Conservation (phyloP, 1,140 invertebrate species). For the Maniola jurtina region DNA sequence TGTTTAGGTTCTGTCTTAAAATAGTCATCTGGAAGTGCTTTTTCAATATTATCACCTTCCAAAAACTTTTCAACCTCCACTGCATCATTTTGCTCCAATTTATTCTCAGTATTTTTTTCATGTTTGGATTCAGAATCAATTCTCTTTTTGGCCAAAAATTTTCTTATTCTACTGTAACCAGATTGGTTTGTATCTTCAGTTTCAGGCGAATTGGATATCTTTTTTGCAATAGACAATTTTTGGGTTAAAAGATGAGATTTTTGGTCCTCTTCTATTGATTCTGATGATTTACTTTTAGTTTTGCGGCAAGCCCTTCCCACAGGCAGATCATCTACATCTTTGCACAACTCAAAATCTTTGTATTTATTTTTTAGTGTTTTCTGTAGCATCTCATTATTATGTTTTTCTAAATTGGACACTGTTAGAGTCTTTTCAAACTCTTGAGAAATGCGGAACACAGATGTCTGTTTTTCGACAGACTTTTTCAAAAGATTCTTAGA, state of each 20-base stretch:
- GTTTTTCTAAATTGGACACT: constrained; percentile 39
- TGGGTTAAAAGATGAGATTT: constrained; percentile 25
- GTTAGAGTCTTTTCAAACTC: constrained; percentile 40
- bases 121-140: not conserved
- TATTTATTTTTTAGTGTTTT: constrained; percentile 42
- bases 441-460: constrained; percentile 35
- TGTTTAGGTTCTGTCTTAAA: too few relatives aligned
- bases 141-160: constrained; percentile 30
- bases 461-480: constrained; percentile 42
- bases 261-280: not conserved
- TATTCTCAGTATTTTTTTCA: not conserved
- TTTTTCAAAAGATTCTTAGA: constrained; percentile 36
- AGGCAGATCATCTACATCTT: constrained; percentile 53
- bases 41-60: not conserved
- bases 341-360: constrained; percentile 51
- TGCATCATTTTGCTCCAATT: not conserved
- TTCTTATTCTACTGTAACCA: constrained; percentile 33
- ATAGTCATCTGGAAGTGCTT: not conserved
- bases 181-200: constrained; percentile 23
- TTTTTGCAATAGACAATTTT: constrained; percentile 19
- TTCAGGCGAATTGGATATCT: not conserved
- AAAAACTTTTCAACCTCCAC: not conserved
- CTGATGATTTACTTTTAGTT: constrained; percentile 4
- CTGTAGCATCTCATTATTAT: constrained; percentile 36
- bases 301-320: constrained; percentile 37